A percentile compares a stretch with the other conserved stretches of the same genome.
phyloP scores from a whole-genome alignment of 2,888 invertebrate species.

The Craniophora ligustri region DNA sequence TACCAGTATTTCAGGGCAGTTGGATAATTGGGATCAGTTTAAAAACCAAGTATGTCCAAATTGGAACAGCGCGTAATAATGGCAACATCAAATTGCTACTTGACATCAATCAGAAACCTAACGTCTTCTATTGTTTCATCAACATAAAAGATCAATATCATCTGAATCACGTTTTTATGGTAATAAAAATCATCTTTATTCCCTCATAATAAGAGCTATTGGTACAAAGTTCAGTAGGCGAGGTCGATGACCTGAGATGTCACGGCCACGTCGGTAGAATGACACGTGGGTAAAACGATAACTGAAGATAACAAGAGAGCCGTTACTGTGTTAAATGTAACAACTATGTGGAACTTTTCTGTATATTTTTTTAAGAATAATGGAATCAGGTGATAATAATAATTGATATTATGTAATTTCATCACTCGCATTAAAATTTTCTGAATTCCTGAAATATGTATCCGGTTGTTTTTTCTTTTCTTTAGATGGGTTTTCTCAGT shows the following conservation, averaged over 20 bases:
- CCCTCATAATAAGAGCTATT: conserved; percentile 61
- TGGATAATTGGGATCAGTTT: too few species aligned
- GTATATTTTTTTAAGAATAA: not conserved
- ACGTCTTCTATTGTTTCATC: conserved; percentile 32
- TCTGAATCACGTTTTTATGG: conserved; percentile 39
- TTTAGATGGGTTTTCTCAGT: too few species aligned
- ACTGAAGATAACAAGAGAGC: conserved; percentile 56
- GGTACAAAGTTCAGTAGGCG: conserved; percentile 74
- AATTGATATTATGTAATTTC: too few species aligned
- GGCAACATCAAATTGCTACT: not conserved
- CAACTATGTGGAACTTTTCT: conserved; percentile 8
- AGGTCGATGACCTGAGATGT: conserved; percentile 82
- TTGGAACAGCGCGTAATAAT: too few species aligned
- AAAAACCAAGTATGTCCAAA: not conserved
- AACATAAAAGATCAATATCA: conserved; percentile 41
- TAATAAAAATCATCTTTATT: conserved; percentile 56
- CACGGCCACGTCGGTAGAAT: conserved; percentile 70
- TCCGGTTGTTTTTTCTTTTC: too few species aligned
- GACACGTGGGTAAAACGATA: conserved; percentile 66
- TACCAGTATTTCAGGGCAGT: too few species aligned
- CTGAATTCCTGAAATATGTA: too few species aligned
- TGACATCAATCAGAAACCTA: conserved; percentile 17
- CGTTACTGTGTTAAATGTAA: conserved; percentile 48
- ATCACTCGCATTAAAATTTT: too few species aligned
- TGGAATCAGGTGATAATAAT: too few species aligned